Evolutionary conservation across 2,113 vertebrate genomes (phyloP).

Genomic region (Toxotes jaculatrix): DNA sequence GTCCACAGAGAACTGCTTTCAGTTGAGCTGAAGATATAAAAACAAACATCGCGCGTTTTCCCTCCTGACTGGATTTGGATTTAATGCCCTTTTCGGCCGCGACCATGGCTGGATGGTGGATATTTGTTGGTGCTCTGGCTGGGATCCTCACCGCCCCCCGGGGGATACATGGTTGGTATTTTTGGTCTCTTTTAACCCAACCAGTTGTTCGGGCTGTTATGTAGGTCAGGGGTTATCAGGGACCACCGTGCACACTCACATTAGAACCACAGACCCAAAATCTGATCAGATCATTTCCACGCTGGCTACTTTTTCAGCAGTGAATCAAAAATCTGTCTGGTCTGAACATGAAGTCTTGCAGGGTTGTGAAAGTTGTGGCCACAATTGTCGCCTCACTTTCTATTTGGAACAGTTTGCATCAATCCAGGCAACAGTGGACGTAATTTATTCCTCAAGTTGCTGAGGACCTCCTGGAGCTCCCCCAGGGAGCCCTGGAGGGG

Average conservation of each 20-base stretch:
- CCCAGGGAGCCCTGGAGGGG: neutral
- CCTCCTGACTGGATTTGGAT: slow-evolving; percentile 55
- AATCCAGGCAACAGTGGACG: neutral
- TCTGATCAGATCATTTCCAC: neutral
- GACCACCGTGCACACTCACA: slow-evolving; percentile 21
- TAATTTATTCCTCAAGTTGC: neutral
- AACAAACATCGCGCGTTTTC: slow-evolving; percentile 1
- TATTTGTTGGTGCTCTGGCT: slow-evolving; percentile 71
- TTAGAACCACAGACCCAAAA: neutral
- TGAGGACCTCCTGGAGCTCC: neutral
- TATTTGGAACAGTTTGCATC: rapidly evolving
- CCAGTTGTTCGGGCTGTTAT: slow-evolving; percentile 35
- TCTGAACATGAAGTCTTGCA: neutral
- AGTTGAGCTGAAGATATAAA: slow-evolving; percentile 35
- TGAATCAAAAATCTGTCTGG: neutral
- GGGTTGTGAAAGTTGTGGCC: slow-evolving; percentile 1
- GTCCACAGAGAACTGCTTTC: slow-evolving; percentile 29
- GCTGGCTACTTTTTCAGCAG: neutral
- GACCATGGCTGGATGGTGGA: slow-evolving; percentile 81
- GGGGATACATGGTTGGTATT: slow-evolving; percentile 83
- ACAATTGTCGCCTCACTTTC: neutral
- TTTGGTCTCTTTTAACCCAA: slow-evolving; percentile 8
- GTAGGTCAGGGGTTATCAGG: slow-evolving; percentile 54
- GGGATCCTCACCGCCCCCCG: slow-evolving; percentile 67
- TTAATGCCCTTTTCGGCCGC: slow-evolving; percentile 31